phyloP scores from a whole-genome alignment of 2,888 invertebrate species.

The Lepas anatifera region DNA sequence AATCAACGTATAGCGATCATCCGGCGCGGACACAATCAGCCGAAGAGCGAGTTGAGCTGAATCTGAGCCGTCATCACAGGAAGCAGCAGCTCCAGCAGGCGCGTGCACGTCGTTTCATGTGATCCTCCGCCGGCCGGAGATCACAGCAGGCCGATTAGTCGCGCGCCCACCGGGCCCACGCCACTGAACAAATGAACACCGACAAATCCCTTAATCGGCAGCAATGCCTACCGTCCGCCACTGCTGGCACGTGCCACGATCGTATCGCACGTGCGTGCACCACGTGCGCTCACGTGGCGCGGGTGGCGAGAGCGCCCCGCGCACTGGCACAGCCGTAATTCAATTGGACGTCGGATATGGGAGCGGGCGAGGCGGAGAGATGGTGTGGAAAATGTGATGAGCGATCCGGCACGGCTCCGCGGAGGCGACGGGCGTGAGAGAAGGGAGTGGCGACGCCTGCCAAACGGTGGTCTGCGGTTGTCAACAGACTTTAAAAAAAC shows the following conservation, averaged over 20 bases:
- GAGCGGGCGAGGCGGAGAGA: background rate
- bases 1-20: too few relatives aligned
- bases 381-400: conserved; percentile 3
- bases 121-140: too few relatives aligned
- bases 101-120: too few relatives aligned
- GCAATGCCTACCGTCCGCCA: background rate
- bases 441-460: too few relatives aligned
- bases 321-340: background rate
- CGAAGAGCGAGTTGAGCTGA: too few relatives aligned
- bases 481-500: too few relatives aligned
- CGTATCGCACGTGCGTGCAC: background rate
- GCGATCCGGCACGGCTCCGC: background rate
- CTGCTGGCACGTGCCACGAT: background rate
- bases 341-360: conserved; percentile 9
- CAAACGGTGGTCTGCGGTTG: too few relatives aligned
- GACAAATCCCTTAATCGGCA: background rate
- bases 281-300: background rate
- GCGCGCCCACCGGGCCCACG: background rate
- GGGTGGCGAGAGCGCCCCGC: background rate
- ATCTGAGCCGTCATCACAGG: too few relatives aligned
- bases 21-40: too few relatives aligned
- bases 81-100: too few relatives aligned
- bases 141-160: background rate
- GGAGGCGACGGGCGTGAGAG: too few relatives aligned
- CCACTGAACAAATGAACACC: background rate